phyloP scores from a whole-genome alignment of 1,140 invertebrate genomes.

The Papilio dardanus region DNA sequence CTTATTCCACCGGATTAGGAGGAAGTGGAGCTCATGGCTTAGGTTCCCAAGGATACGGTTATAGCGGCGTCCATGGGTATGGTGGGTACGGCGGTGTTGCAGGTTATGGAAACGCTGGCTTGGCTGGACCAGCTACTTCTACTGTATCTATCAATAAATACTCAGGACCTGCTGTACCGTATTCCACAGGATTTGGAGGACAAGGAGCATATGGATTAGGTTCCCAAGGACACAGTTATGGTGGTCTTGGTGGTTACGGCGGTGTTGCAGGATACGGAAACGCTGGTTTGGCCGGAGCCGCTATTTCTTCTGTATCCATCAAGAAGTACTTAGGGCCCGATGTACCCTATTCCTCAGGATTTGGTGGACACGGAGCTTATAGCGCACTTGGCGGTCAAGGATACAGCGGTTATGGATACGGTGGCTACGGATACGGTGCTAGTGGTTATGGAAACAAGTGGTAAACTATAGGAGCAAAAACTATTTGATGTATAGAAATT shows the following conservation, averaged over 20 bases:
- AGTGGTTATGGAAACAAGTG: slow-evolving; percentile 40
- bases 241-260: slow-evolving; percentile 15
- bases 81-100: not conserved
- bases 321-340: not conserved
- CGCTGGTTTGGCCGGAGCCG: slow-evolving; percentile 33
- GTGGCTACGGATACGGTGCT: slow-evolving; percentile 41
- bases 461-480: slow-evolving; percentile 27
- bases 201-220: not conserved
- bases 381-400: slow-evolving; percentile 39
- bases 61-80: slow-evolving; percentile 3
- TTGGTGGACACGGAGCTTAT: slow-evolving; percentile 28
- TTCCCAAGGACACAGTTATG: not conserved
- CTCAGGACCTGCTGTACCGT: not conserved
- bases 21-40: not conserved
- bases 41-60: not conserved
- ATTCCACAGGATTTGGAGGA: not conserved
- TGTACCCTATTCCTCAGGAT: not conserved
- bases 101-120: slow-evolving; percentile 38
- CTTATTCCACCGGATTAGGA: not conserved
- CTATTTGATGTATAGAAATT: not conserved
- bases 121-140: slow-evolving; percentile 45
- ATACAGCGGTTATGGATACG: slow-evolving; percentile 40
- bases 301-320: not conserved
- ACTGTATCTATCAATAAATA: slow-evolving; percentile 42
- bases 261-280: not conserved